Conservation (phyloP, 2,113 vertebrate genomes). For the Gobiocypris rarus region DNA sequence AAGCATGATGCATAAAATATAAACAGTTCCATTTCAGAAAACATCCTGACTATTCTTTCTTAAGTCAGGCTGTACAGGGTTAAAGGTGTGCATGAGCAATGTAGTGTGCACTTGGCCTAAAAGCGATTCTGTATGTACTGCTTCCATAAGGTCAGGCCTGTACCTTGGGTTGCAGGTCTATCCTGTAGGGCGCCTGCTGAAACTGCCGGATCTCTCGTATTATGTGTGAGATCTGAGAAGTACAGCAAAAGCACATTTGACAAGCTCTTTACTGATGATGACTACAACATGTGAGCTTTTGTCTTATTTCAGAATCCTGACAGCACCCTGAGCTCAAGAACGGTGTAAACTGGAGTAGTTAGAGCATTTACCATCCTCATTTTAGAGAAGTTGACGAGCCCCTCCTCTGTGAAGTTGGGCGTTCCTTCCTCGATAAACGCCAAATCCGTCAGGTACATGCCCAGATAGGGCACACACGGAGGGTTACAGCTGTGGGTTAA, state of each 20-base stretch:
- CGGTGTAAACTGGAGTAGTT: neutral
- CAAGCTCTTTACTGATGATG: neutral
- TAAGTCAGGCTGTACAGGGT: neutral
- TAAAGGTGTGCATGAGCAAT: neutral
- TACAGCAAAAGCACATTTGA: neutral
- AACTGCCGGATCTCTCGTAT: constrained; percentile 91
- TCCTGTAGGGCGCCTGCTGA: constrained; percentile 88
- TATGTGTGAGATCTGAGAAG: constrained; percentile 85
- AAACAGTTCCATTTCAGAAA: too few species aligned
- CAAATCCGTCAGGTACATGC: constrained; percentile 89
- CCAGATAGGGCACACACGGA: constrained; percentile 87
- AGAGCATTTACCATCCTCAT: constrained; percentile 85
- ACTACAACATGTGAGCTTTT: too few species aligned
- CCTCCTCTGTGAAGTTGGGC: constrained; percentile 89
- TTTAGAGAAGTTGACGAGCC: constrained; percentile 92
- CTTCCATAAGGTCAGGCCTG: neutral
- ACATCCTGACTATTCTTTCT: neutral
- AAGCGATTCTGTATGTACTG: neutral
- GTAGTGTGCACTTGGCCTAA: neutral
- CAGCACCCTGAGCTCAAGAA: neutral
- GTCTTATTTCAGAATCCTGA: neutral
- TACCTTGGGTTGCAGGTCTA: constrained; percentile 89
- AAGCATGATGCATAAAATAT: neutral
- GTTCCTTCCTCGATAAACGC: constrained; percentile 91
- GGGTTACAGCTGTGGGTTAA: constrained; percentile 82